These are phyloP conservation scores for Discoglossus pictus DNA, from an alignment of 2,797 vertebrate species.

Conservation along the genomic window DNA sequence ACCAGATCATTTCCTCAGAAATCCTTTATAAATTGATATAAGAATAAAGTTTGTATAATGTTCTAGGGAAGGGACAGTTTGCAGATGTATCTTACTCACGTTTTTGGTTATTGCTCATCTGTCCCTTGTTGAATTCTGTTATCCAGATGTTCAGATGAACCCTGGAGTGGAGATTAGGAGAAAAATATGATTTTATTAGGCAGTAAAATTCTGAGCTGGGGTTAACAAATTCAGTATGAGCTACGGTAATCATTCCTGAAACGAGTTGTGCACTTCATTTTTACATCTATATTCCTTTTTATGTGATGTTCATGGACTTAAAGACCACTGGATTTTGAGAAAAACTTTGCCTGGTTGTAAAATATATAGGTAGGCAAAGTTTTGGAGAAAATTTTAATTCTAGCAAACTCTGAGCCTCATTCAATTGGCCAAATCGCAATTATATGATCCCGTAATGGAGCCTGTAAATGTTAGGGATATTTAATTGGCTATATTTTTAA, in stretches of 20 bases:
- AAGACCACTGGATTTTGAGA: too few relatives aligned
- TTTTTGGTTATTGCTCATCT: conserved; percentile 65
- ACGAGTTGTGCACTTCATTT: background rate
- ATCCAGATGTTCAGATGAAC: conserved; percentile 75
- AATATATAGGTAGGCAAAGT: too few relatives aligned
- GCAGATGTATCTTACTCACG: conserved; percentile 63
- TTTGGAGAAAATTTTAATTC: too few relatives aligned
- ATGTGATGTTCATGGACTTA: too few relatives aligned
- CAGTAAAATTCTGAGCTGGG: background rate
- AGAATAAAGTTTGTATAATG: conserved; percentile 57
- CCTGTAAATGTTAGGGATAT: too few relatives aligned
- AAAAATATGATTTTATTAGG: conserved; percentile 24
- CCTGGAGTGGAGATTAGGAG: conserved; percentile 55
- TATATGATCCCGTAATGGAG: too few relatives aligned
- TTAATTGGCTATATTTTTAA: too few relatives aligned
- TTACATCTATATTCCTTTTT: conserved; percentile 1
- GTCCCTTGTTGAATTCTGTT: conserved; percentile 64
- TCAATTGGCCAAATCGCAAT: too few relatives aligned
- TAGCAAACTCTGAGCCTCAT: too few relatives aligned
- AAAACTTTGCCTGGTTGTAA: too few relatives aligned
- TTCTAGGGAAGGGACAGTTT: conserved; percentile 64
- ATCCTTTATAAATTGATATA: conserved; percentile 1
- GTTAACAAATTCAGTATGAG: background rate
- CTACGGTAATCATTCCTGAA: conserved; percentile 44
- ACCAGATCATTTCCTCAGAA: conserved; percentile 19